A percentile compares a stretch with the other conserved stretches of the same genome.
These are phyloP conservation scores for Pteria penguin DNA, from an alignment of 2,888 invertebrate genomes.

Conservation along the genomic window DNA sequence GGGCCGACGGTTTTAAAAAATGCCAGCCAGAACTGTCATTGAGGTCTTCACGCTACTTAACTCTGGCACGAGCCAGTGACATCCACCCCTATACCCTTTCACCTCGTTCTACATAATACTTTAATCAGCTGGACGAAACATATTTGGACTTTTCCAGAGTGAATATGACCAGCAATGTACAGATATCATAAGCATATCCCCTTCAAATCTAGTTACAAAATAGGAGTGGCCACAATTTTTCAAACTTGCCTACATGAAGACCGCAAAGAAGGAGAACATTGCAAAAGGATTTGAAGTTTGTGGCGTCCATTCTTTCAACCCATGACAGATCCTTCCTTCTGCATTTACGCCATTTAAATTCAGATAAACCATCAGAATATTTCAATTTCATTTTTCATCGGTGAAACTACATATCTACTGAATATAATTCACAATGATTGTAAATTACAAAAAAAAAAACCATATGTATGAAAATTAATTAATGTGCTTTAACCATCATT, in stretches of 20 bases:
- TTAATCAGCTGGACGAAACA: slow-evolving; percentile 29
- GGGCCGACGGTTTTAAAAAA: slow-evolving; percentile 38
- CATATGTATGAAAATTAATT: too few species aligned
- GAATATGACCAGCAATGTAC: slow-evolving; percentile 28
- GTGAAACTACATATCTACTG: too few species aligned
- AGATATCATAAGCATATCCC: slow-evolving; percentile 7
- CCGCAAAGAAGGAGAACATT: slow-evolving; percentile 20
- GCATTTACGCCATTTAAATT: slow-evolving; percentile 7
- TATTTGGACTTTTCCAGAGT: too few species aligned
- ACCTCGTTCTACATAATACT: slow-evolving; percentile 36
- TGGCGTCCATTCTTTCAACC: slow-evolving; percentile 14
- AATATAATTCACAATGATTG: too few species aligned
- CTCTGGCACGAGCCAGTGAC: slow-evolving; percentile 11
- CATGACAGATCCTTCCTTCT: not conserved
- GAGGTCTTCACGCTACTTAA: slow-evolving; percentile 33
- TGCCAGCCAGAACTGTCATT: slow-evolving; percentile 41
- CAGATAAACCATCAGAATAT: too few species aligned
- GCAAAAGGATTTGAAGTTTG: slow-evolving; percentile 28
- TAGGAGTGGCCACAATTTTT: slow-evolving; percentile 29
- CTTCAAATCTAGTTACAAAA: slow-evolving; percentile 27
- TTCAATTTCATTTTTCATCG: too few species aligned
- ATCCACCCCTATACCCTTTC: slow-evolving; percentile 15
- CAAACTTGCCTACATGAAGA: slow-evolving; percentile 3
- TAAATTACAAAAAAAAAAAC: too few species aligned
- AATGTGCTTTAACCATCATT: too few species aligned